Base-by-base conservation (phyloP, 2,797 vertebrate genomes). In the Sardinella longiceps region DNA sequence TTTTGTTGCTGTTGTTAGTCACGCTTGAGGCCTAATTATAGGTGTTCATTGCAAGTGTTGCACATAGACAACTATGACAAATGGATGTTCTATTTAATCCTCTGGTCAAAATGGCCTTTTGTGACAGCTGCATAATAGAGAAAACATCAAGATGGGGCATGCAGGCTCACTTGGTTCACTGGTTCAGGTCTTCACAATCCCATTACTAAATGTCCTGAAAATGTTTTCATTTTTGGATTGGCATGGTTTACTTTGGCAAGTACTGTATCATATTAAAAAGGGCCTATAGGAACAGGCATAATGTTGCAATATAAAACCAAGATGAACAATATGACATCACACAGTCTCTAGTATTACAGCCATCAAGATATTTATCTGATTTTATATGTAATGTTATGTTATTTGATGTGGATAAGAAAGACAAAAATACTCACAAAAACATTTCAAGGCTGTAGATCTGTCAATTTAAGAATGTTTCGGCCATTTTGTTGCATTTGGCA, bases 401-500 rank as follows among this genome's bases (percentile, higher is more conserved):
- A 77, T 39, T 37, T 30, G 28, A 30, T 63, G 28, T 66, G 15
- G 70, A 77, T 7, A 77, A 30, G 33, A 77, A 37, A 33, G 30
- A 33, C 12, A 39, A n/a, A 66, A 63, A 30, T 83, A 70, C 25
- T 33, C 43, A 30, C 7, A 43, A 56, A 82, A 25, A 15, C 25
- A 37, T 33, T 46, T 23, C 25, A 10, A 83, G n/a, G 56, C 39
- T n/a, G 37, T 60, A 60, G n/a, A 43, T 45, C 37, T 70, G 25
- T 83, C 82, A 25, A 33, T 83, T 63, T 70, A 50, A 37, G 46
- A 66, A 63, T 63, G 23, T 46, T 63, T 48, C 43, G 25, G n/a
- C 18, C 48, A 6, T 33, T 83, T 46, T 74, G 39, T 84, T 82
- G 66, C 28, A 81, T n/a, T 20, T 86, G 83, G 63, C 80, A 74